Percentiles rank a stretch among this genome's conserved stretches.
These are phyloP conservation scores for Spilarctia lutea DNA, from an alignment of 2,888 invertebrate genomes.

Conservation along the genomic window DNA sequence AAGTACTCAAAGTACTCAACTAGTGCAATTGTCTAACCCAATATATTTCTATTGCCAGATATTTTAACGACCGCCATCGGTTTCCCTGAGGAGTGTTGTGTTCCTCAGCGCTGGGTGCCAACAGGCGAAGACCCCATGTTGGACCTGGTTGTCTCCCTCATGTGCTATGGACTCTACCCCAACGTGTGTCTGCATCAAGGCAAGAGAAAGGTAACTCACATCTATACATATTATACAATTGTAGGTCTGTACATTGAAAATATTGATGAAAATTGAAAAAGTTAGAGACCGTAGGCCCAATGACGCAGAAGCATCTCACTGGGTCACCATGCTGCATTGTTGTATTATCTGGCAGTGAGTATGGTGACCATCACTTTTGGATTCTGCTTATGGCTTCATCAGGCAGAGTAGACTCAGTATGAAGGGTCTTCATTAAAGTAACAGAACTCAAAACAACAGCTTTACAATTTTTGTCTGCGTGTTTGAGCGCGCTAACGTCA, in stretches of 20 bases:
- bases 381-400: too few relatives aligned
- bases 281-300: too few relatives aligned
- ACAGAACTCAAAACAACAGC: not conserved
- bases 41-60: conserved; percentile 76
- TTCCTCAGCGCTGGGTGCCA: conserved; percentile 91
- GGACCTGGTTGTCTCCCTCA: conserved; percentile 94
- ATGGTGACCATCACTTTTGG: too few relatives aligned
- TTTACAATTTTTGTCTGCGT: not conserved
- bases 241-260: not conserved
- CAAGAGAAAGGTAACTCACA: conserved; percentile 92
- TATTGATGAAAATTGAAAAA: too few relatives aligned
- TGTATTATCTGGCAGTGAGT: too few relatives aligned
- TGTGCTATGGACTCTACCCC: conserved; percentile 97
- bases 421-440: too few relatives aligned
- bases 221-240: not conserved
- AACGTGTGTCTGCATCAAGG: conserved; percentile 98
- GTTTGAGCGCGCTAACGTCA: not conserved
- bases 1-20: too few relatives aligned
- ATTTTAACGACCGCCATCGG: conserved; percentile 89
- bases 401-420: too few relatives aligned
- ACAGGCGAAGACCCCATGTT: conserved; percentile 92
- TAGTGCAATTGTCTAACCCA: not conserved
- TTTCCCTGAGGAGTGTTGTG: conserved; percentile 95
- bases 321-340: too few relatives aligned
- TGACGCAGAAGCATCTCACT: too few relatives aligned